These are phyloP conservation scores for Rhagologus leucostigma DNA, from an alignment of 2,113 vertebrate genomes.

Conservation along the genomic window DNA sequence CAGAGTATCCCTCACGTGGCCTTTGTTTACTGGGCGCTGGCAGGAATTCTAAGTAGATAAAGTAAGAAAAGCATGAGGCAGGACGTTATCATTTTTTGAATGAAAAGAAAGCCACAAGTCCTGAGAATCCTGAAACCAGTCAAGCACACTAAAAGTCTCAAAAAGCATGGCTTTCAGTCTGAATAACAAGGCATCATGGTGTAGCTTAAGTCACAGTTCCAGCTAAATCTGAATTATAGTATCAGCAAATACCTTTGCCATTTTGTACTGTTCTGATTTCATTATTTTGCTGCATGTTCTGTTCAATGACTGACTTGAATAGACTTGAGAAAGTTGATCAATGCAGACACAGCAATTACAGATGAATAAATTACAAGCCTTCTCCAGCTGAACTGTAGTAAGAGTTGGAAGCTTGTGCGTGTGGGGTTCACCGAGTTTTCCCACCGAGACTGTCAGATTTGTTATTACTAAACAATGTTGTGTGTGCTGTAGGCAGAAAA, in stretches of 20 bases:
- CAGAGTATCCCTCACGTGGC: background rate
- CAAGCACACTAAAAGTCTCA: background rate
- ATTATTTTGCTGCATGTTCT: background rate
- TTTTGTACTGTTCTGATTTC: background rate
- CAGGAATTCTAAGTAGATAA: background rate
- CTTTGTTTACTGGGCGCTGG: background rate
- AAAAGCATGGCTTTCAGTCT: background rate
- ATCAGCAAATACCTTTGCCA: background rate
- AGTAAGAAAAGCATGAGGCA: background rate
- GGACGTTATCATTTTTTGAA: background rate
- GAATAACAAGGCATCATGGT: background rate
- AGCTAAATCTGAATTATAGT: background rate
- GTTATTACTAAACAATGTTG: background rate
- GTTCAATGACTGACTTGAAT: background rate
- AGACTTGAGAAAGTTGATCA: background rate
- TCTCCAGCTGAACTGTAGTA: background rate
- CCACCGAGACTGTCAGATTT: background rate
- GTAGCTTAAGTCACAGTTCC: background rate
- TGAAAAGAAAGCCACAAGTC: background rate
- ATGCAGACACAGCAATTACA: background rate
- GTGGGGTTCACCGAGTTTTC: background rate
- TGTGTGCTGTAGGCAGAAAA: background rate
- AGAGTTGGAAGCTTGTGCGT: background rate
- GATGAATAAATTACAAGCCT: background rate
- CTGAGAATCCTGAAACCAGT: background rate